Evolutionary conservation across 2,113 vertebrate species (phyloP).

Genomic region (Macrotis lagotis): DNA sequence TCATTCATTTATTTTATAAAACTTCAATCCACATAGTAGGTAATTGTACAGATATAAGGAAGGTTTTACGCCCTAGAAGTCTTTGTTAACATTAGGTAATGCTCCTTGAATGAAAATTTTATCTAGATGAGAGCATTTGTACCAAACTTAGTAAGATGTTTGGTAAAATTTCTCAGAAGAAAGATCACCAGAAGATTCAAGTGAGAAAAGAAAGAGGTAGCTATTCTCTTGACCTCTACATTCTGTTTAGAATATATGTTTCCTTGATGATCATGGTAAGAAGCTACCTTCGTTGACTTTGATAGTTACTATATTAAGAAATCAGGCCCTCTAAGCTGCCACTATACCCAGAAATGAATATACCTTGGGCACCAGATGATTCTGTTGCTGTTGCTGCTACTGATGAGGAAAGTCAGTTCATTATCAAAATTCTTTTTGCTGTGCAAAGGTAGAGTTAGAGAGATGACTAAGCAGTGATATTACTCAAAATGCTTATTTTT

Average conservation of each 20-base stretch:
- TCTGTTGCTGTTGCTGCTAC: neutral
- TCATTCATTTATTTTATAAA: neutral
- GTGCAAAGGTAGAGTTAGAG: neutral
- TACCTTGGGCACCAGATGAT: neutral
- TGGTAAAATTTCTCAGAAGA: neutral
- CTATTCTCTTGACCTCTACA: neutral
- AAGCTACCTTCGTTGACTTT: neutral
- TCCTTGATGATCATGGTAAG: neutral
- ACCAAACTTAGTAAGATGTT: neutral
- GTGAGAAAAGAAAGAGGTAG: neutral
- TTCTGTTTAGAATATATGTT: no score
- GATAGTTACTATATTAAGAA: neutral
- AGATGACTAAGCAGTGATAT: neutral
- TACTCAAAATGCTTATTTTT: neutral
- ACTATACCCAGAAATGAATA: neutral
- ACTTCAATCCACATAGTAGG: neutral
- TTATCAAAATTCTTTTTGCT: neutral
- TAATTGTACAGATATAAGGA: neutral
- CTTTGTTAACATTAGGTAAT: neutral
- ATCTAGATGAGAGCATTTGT: neutral
- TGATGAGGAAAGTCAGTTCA: neutral
- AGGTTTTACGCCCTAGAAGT: neutral
- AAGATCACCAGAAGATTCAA: neutral
- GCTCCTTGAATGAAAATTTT: neutral
- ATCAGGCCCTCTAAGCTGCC: neutral